Conservation (phyloP, 2,888 invertebrate genomes). For the Acanthoscelides obtectus region DNA sequence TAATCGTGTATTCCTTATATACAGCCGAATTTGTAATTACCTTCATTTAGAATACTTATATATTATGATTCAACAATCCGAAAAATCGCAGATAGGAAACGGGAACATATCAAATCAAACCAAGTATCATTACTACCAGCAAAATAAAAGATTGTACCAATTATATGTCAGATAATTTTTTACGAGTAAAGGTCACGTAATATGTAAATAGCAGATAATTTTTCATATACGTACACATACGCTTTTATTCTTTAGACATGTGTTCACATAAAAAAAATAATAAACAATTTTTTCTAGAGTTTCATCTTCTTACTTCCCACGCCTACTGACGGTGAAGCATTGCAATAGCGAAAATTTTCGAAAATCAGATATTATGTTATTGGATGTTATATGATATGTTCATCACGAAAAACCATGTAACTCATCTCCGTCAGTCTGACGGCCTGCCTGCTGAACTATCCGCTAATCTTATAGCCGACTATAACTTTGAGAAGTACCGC, state of each 20-base stretch:
- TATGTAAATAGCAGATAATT: background rate
- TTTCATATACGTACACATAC: background rate
- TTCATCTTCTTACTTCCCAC: background rate
- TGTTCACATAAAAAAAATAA: background rate
- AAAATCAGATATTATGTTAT: too few relatives aligned
- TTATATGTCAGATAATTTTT: background rate
- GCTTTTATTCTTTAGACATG: background rate
- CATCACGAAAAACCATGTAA: too few relatives aligned
- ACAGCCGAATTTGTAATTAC: too few relatives aligned
- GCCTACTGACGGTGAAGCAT: too few relatives aligned
- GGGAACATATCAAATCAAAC: background rate
- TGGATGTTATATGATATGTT: too few relatives aligned
- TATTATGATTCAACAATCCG: background rate
- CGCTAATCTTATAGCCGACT: too few relatives aligned
- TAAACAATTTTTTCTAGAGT: background rate
- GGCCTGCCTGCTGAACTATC: too few relatives aligned
- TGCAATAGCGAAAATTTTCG: too few relatives aligned
- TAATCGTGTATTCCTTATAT: too few relatives aligned
- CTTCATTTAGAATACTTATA: too few relatives aligned
- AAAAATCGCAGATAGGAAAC: background rate
- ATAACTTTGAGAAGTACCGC: too few relatives aligned
- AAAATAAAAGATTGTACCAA: background rate
- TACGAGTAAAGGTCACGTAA: background rate
- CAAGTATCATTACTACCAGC: background rate
- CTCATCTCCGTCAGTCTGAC: too few relatives aligned